Evolutionary conservation across 2,888 invertebrate genomes (phyloP).

Genomic region (Linyphia triangularis): DNA sequence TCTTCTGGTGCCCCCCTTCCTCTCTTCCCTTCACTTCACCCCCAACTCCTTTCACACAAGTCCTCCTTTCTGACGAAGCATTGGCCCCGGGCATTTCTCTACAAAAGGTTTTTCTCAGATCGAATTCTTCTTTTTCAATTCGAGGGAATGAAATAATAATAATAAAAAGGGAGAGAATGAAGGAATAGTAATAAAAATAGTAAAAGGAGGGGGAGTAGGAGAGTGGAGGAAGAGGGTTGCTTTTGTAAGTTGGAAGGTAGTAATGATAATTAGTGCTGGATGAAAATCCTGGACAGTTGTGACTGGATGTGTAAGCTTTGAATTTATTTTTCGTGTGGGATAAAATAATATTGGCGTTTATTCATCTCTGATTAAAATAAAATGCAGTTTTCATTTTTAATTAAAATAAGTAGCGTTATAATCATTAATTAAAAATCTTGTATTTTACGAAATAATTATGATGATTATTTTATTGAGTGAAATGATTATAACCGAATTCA

Average conservation of each 20-base stretch:
- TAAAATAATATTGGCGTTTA: background rate
- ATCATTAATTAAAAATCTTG: no score
- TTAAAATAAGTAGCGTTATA: background rate
- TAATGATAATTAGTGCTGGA: constrained; percentile 14
- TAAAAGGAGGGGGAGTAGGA: background rate
- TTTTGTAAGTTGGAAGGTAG: background rate
- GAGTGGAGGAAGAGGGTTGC: background rate
- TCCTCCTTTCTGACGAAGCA: constrained; percentile 41
- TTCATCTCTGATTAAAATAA: background rate
- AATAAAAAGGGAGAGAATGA: constrained; percentile 12
- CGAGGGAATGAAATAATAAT: constrained; percentile 49
- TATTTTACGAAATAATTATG: no score
- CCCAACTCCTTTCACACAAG: constrained; percentile 50
- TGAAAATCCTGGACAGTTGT: background rate
- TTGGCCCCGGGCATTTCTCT: constrained; percentile 30
- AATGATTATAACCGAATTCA: no score
- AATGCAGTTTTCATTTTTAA: background rate
- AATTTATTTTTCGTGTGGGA: background rate
- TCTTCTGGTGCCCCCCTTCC: constrained; percentile 40
- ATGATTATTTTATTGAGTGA: no score
- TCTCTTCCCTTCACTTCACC: background rate
- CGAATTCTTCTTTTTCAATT: constrained; percentile 66
- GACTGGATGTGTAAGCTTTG: background rate
- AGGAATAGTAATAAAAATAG: constrained; percentile 35
- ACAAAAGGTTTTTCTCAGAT: constrained; percentile 57